Evolutionary conservation across 2,888 invertebrate genomes (phyloP), one percentile per base, ranked within the genome.

Genomic region (Pyralis farinalis): DNA sequence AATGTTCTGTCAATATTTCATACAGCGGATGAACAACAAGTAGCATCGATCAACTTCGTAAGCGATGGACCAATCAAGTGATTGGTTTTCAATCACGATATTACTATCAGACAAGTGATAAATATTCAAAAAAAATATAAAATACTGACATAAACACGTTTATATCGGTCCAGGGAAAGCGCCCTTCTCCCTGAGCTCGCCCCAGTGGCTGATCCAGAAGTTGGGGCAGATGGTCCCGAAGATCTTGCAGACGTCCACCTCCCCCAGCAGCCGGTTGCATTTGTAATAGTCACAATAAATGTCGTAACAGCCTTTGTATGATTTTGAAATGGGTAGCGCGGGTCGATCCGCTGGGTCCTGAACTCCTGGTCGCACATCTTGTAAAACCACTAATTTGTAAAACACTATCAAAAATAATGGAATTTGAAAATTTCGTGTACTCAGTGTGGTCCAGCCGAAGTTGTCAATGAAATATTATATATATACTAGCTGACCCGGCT

Each of bases 201-300:
- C 75, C 83, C 85, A 88, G 35, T 84, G 79, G 21, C 67, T 55
- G 37, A 85, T 83, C 88, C 88, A 88, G 43, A 56, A 58, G 53
- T 86, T 85, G 6, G 88, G 88, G 53, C 88, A 88, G 42, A 88
- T 72, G 1, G 88, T 87, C 55, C 86, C 78, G 53, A 79, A 87
- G 44, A 88, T 76, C 53, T 70, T 76, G 63, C 88, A 88, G 52
- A 85, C 86, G 41, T 80, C 80, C n/a, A 65, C 74, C 1, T 69
- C 66, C 7, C 86, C 86, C 10, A 87, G 56, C 36, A 87, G 59
- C 1, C 88, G 74, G 34, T 46, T 66, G 56, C 88, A 88, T 42
- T 65, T 79, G 61, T 79, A 67, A 53, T 55, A 88, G 53, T 88
- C 87, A 52, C 86, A 87, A 57, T 87, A 88, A 51, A 80, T 86